A percentile compares a stretch with the other conserved stretches of the same genome.
Conservation (phyloP, 2,888 invertebrate species). For the Bimastos eiseni region DNA sequence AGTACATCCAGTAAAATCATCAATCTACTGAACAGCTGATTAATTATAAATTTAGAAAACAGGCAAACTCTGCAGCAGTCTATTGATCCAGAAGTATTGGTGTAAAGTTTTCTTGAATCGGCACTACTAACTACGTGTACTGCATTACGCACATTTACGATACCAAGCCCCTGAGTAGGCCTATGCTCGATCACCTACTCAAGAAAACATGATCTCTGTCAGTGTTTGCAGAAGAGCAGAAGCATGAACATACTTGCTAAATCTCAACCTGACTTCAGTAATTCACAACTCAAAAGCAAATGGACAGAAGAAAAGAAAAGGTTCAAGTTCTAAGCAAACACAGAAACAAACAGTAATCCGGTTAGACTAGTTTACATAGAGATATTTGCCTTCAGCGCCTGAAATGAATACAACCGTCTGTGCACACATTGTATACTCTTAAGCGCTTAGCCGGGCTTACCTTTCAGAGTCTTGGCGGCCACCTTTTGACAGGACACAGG, state of each 20-base stretch:
- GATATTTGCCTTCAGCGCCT: background rate
- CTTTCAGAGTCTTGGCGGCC: slow-evolving; percentile 43
- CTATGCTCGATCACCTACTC: background rate
- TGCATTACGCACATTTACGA: background rate
- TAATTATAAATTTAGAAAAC: background rate
- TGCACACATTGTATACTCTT: background rate
- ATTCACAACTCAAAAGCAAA: background rate
- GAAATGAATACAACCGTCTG: background rate
- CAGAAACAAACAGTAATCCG: background rate
- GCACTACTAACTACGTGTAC: background rate
- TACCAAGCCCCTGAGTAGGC: background rate
- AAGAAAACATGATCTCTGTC: background rate
- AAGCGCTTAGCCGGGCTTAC: slow-evolving; percentile 34
- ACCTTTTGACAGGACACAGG: slow-evolving; percentile 35
- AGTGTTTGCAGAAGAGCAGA: background rate
- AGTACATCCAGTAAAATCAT: background rate
- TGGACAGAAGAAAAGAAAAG: background rate
- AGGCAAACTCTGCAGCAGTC: background rate
- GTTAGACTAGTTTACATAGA: background rate
- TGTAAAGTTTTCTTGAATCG: background rate
- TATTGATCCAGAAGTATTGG: background rate
- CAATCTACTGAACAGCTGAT: background rate
- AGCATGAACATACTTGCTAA: background rate
- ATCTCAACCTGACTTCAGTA: background rate
- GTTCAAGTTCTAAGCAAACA: background rate